phyloP scores from a whole-genome alignment of 1,140 invertebrate genomes.

The Sycophila sp. region DNA sequence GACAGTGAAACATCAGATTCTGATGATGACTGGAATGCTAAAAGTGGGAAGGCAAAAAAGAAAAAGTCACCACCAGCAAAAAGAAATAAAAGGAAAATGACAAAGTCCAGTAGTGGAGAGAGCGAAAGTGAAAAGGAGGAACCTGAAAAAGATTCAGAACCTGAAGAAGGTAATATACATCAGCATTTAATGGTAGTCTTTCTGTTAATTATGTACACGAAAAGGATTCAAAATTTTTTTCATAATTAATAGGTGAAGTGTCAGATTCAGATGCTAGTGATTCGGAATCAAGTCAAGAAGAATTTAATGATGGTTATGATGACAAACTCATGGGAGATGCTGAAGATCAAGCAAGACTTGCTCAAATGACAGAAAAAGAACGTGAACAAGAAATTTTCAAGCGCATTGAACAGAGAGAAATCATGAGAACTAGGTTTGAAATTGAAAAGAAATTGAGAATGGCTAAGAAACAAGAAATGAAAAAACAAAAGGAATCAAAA shows the following conservation, averaged over 20 bases:
- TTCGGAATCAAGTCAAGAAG: conserved; percentile 71
- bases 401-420: conserved; percentile 91
- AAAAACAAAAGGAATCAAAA: conserved; percentile 71
- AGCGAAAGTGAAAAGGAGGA: conserved; percentile 67
- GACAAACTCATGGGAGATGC: conserved; percentile 98
- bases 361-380: conserved; percentile 96
- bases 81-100: conserved; percentile 59
- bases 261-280: conserved; percentile 70
- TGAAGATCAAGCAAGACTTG: conserved; percentile 88
- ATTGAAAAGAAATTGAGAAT: conserved; percentile 93
- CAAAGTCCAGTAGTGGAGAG: conserved; percentile 70
- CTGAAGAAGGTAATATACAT: conserved; percentile 71
- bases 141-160: conserved; percentile 73
- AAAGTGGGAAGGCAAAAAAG: conserved; percentile 70
- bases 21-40: conserved; percentile 77
- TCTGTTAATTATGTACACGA: too few species aligned
- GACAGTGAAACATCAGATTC: conserved; percentile 79
- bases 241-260: conserved; percentile 71
- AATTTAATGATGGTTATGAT: conserved; percentile 89
- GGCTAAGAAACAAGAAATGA: conserved; percentile 84
- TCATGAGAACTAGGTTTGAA: conserved; percentile 95
- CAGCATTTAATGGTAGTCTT: too few species aligned
- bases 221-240: conserved; percentile 14
- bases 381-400: conserved; percentile 97
- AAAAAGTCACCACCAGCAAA: conserved; percentile 69